phyloP scores from a whole-genome alignment of 2,113 vertebrate species.

The Oryzias melastigma region DNA sequence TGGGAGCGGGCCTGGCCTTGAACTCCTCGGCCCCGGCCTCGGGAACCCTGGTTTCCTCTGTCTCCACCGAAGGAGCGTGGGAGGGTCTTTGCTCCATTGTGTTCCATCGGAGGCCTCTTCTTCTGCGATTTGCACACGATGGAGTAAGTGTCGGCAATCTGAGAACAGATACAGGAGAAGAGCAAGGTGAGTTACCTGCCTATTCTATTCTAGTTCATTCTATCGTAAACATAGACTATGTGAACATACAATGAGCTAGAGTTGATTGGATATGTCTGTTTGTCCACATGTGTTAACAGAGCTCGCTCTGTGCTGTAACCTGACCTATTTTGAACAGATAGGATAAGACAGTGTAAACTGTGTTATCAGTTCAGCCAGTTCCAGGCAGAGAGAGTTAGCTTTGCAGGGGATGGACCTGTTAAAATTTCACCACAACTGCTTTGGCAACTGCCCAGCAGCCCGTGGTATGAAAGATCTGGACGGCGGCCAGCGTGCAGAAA shows the following conservation, averaged over 20 bases:
- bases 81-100: conserved; percentile 65
- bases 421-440: conserved; percentile 71
- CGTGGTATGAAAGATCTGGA: conserved; percentile 56
- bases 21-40: conserved; percentile 56
- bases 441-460: conserved; percentile 37
- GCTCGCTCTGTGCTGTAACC: conserved; percentile 61
- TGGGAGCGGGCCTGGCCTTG: conserved; percentile 63
- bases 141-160: conserved; percentile 82
- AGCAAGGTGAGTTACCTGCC: conserved; percentile 12
- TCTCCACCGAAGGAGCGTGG: conserved; percentile 64
- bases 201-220: background rate
- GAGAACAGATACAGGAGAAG: conserved; percentile 40
- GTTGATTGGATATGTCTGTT: conserved; percentile 22
- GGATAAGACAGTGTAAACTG: conserved; percentile 72
- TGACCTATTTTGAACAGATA: conserved; percentile 67
- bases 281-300: conserved; percentile 57
- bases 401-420: conserved; percentile 73
- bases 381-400: conserved; percentile 51
- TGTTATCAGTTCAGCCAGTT: conserved; percentile 68
- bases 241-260: conserved; percentile 10
- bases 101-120: conserved; percentile 70
- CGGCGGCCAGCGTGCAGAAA: conserved; percentile 20
- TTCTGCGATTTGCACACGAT: conserved; percentile 78
- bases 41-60: conserved; percentile 34
- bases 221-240: conserved; percentile 2